Base-by-base conservation (phyloP, 2,113 vertebrate genomes). In the Ophthalmolycus amberensis region DNA sequence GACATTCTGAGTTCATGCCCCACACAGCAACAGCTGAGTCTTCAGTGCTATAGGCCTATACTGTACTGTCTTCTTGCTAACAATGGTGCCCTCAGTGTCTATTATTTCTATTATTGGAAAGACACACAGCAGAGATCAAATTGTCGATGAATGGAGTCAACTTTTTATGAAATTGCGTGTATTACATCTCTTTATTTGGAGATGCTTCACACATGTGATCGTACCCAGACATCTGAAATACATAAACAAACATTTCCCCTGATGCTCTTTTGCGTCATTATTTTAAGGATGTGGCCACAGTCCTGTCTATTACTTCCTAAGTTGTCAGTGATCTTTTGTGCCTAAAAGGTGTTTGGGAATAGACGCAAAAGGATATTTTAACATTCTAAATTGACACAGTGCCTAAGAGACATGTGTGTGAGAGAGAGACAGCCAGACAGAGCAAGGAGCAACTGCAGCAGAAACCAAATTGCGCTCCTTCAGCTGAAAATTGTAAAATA, bases 1-100 rank as follows among this genome's bases (percentile, higher is more conserved):
- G 88, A 91, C 85, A 92, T 83, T 90, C 88, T 70, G 82, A 84
- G 89, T 90, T 90, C 88, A 86, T 88, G 87, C 71, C 78, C 85
- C 79, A 44, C 86, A 85, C 86, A 76, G 83, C 85, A 86, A 88
- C 91, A 92, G 87, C 88, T 89, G 88, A 84, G 80, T 91, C 80
- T 86, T 58, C 59, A 67, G 25, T 29, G 82, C 40, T 38, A 52
- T 82, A 14, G 54, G 54, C 54, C 56, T 3, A 71, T 82, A 84
- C 85, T 89, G 80, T 80, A 83, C 86, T 75, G 81, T 80, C 86
- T 60, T 8, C 60, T 37, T 1, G 18, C 29, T 80, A 60, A 93
- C 92, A 92, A 91, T 93, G 86, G 72, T 92, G 85, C 60, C 85
- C 85, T 93, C 85, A 92, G 90, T 92, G 70, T 79, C n/a, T n/a